Evolutionary conservation across 2,888 invertebrate species (phyloP), one percentile per base, ranked within the genome.

Genomic region (Torymus aiolomorphi): DNA sequence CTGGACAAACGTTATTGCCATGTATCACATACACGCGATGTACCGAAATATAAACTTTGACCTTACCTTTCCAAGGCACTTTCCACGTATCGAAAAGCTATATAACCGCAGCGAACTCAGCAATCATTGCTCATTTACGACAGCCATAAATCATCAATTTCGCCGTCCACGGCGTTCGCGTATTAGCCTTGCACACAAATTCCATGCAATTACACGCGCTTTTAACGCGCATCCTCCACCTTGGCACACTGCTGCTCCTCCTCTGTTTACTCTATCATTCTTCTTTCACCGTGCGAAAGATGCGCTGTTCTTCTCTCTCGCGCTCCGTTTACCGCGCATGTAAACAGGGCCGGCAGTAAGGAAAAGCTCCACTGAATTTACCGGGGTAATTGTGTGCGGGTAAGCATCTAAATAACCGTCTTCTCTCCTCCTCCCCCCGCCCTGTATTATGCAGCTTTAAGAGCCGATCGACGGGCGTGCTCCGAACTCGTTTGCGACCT

Each of bases 321-420:
- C 5, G 3, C 4, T 4, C 42, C 42, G 42, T 42, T 42, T 42
- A 42, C 42, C 8, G 42, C 8, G 8, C 42, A 42, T 42, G 42
- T 42, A 70, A 49, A 57, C 20, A 74, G 16, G 18, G 20, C 51
- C 11, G 18, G 51, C 24, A 31, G 13, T 13, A 51, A 69, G 49
- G 65, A 65, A 71, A 71, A 71, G 63, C 51, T 71, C 31, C 54
- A 42, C 8, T 65, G 70, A 77, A 71, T 77, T 77, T 71, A 71
- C 71, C 5, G 18, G 5, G 65, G 69, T 76, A 76, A 71, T 77
- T 66, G 54, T 63, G 24, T n/a, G 11, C n/a, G 11, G 67, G 16
- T 65, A 54, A 69, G 51, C 54, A 69, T 69, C 61, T 67, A 61
- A 67, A 75, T 75, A 75, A 75, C 16, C 51, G 20, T 51, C 42